Base-by-base conservation (phyloP, 1,140 invertebrate species). In the Lordiphosa clarofinis region DNA sequence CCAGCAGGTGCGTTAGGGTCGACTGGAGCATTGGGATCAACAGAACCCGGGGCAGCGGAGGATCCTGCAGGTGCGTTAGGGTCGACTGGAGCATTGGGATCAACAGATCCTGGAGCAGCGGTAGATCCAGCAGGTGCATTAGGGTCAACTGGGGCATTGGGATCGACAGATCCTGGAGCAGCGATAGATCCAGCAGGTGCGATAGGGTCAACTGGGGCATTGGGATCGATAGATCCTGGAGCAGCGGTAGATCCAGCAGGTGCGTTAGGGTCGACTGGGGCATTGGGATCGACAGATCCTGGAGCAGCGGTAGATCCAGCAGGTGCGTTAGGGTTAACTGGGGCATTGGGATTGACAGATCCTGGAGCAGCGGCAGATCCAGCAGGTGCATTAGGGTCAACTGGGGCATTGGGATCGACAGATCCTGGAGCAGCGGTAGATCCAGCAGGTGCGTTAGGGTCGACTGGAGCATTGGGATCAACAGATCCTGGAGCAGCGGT, bases 221-320 rank as follows among this genome's bases (percentile, higher is more conserved):
- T 66, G 1, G 57, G 49, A 21, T 54, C 47, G 2, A 49, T 49
- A 38, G 64, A 15, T 11, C 31, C 44, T 42, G 39, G 39, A n/a
- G 39, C 39, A 13, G 11, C 37, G 13, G 28, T 55, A 4, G 52
- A 31, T 43, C 36, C 53, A 4, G 37, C 31, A 13, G 47, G 53
- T 33, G 54, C 15, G 0, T 56, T 60, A 4, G 63, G 63, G 4
- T 57, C 40, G 4, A 57, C 60, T 55, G 69, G 44, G 7, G 56
- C 28, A 8, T 24, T 62, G 0, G 59, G 58, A 13, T 44, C 43
- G 3, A 5, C 21, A 24, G 21, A 5, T 24, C 3, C 21, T 24
- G 21, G 21, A 24, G 21, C 21, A 24, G 43, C 28, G 19, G 57
- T 42, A 4, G 39, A 19, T n/a, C 15, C 39, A n/a, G 40, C 33